Evolutionary conservation across 2,797 vertebrate species (phyloP), one percentile per base, ranked within the genome.

Genomic region (Molossus molossus): DNA sequence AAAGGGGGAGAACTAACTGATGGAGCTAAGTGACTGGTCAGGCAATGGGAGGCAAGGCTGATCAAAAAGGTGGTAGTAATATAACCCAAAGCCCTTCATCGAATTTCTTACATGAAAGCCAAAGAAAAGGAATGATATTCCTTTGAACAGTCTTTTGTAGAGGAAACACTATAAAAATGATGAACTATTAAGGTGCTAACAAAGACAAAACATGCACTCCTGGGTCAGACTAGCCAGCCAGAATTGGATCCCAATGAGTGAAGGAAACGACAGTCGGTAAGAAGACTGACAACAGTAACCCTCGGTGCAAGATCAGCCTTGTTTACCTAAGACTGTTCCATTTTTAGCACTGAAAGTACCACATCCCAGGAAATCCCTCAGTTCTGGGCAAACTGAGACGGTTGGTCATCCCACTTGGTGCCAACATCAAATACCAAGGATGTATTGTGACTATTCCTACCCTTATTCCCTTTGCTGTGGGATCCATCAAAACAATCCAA

Each of bases 91-190:
- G 69, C 55, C 60, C 70, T 87, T 72, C 57, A 77, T 33, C 33
- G 27, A 64, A 69, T 67, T 93, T 87, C 45, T 77, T 12, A 23
- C 14, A 58, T 87, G 18, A 70, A 91, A 79, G 25, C 72, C 72
- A 33, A 84, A 83, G 87, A 69, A 90, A 53, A 90, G 9, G 17
- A 70, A 70, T 48, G 87, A 58, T 11, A 83, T n/a, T 37, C n/a
- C 58, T 83, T 40, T 57, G 76, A 60, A 55, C 0, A 87, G 76
- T n/a, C 48, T 90, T 81, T 79, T 40, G 29, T 25, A 84, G 37
- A 94, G 64, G 20, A 33, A 79, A 79, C 29, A 53, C 23, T 83
- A 76, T 62, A 40, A 87, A 87, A 76, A 69, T 11, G 33, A 1
- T 48, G 7, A 5, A 77, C 33, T 80, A 60, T 57, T 40, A 9